Evolutionary conservation across 2,797 vertebrate species (phyloP).

Genomic region (Momotus momota): DNA sequence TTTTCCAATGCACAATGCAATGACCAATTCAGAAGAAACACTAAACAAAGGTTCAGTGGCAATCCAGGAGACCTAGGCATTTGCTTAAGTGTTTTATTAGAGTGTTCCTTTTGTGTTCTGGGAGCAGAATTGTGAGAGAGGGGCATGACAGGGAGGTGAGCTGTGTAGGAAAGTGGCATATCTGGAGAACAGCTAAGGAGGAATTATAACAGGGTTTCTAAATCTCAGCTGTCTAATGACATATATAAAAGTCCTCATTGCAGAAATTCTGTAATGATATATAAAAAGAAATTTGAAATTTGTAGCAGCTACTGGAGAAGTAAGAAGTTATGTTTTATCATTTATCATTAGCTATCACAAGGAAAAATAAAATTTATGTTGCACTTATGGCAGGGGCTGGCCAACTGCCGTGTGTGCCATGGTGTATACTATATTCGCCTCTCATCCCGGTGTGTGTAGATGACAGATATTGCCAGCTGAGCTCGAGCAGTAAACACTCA

Average conservation of each 20-base stretch:
- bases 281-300: background rate
- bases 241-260: background rate
- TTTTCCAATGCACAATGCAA: background rate
- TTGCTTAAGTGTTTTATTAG: background rate
- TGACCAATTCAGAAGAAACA: background rate
- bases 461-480: slow-evolving; percentile 5
- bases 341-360: background rate
- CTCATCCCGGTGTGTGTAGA: background rate
- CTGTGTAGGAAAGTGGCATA: background rate
- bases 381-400: background rate
- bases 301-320: background rate
- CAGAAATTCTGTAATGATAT: background rate
- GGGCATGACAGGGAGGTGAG: background rate
- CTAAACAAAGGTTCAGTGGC: background rate
- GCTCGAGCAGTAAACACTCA: background rate
- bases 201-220: background rate
- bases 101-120: background rate
- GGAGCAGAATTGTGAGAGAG: background rate
- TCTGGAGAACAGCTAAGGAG: background rate
- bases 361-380: background rate
- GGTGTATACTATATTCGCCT: background rate
- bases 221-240: background rate
- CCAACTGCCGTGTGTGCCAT: background rate
- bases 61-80: background rate
- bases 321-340: background rate